Evolutionary conservation across 2,888 invertebrate species (phyloP).

Genomic region (Cryptus viduatorius): DNA sequence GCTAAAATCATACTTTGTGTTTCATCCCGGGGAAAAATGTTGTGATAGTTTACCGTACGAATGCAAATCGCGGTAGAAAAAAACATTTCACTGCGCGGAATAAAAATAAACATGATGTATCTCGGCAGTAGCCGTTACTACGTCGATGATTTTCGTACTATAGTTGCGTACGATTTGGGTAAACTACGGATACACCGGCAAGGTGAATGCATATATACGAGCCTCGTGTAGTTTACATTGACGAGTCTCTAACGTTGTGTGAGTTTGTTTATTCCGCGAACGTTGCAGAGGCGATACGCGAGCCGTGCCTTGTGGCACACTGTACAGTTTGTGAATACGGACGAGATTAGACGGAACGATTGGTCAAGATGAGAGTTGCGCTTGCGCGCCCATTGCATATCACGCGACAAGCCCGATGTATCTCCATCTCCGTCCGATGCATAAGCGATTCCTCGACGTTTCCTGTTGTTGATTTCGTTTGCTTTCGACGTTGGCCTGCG

Average conservation of each 20-base stretch:
- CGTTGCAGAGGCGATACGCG: background rate
- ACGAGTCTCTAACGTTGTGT: conserved; percentile 4
- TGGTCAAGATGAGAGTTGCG: conserved; percentile 41
- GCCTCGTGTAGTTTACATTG: background rate
- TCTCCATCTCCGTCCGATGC: conserved; percentile 16
- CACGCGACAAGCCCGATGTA: background rate
- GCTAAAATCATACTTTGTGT: background rate
- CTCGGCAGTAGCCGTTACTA: background rate
- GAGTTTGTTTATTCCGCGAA: conserved; percentile 49
- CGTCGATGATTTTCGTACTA: conserved; percentile 13
- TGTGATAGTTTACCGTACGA: background rate
- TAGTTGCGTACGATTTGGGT: background rate
- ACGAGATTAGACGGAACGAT: conserved; percentile 40
- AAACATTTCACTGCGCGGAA: conserved; percentile 33
- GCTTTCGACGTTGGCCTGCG: conserved; percentile 19
- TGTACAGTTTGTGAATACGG: background rate
- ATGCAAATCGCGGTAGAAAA: conserved; percentile 39
- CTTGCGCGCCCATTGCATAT: conserved; percentile 11
- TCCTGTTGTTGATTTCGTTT: conserved; percentile 46
- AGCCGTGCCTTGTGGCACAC: background rate
- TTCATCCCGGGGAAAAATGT: background rate
- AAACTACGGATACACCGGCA: conserved; percentile 1
- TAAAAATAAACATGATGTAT: conserved; percentile 60
- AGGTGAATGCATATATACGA: background rate
- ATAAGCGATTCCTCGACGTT: conserved; percentile 11